Evolutionary conservation across 2,888 invertebrate genomes (phyloP).

Genomic region (Morpho deidamia): DNA sequence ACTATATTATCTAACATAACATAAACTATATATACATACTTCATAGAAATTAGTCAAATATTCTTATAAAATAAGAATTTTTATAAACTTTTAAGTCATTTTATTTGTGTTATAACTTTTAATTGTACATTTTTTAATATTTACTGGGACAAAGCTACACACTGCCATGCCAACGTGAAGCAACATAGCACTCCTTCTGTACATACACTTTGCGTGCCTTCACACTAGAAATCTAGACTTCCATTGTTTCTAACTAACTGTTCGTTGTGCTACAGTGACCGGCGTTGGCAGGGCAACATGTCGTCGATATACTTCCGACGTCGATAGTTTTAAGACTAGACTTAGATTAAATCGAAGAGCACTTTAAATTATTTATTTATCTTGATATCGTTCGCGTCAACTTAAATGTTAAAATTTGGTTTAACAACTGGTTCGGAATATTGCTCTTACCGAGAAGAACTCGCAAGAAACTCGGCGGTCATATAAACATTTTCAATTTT

Average conservation of each 20-base stretch:
- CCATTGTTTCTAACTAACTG: conserved; percentile 18
- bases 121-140: conserved; percentile 12
- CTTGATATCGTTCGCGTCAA: not conserved
- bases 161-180: conserved; percentile 61
- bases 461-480: no score
- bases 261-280: conserved; percentile 63
- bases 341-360: conserved; percentile 36
- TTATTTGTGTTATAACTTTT: no score
- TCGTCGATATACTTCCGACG: conserved; percentile 45
- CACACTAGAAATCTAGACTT: conserved; percentile 18
- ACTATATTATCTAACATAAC: no score
- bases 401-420: no score
- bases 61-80: no score
- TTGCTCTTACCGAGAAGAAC: no score
- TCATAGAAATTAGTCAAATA: no score
- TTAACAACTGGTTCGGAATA: not conserved
- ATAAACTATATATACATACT: no score
- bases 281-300: conserved; percentile 55
- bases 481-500: not conserved
- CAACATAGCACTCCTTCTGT: conserved; percentile 45
- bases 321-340: conserved; percentile 35
- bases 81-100: no score
- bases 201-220: conserved; percentile 58
- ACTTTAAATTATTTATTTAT: conserved; percentile 14
- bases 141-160: conserved; percentile 38